These are phyloP conservation scores for Aphaenogaster floridana DNA, from an alignment of 1,140 invertebrate species.

Conservation along the genomic window DNA sequence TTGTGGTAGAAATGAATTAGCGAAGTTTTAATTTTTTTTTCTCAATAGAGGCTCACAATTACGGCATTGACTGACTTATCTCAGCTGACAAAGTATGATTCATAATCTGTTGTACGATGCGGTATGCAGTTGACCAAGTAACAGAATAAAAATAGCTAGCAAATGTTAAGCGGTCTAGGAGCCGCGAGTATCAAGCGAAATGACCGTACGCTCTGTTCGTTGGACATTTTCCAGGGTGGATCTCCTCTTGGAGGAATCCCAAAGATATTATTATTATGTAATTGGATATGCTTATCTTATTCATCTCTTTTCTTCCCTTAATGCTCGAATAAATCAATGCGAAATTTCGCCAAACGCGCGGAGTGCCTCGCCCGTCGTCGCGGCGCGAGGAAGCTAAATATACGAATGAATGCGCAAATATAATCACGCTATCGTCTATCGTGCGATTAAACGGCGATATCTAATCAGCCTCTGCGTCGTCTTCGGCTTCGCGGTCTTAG, in stretches of 20 bases:
- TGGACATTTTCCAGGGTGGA: slow-evolving; percentile 19
- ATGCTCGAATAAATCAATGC: slow-evolving; percentile 2
- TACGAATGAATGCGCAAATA: slow-evolving; percentile 54
- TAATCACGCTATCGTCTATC: slow-evolving; percentile 44
- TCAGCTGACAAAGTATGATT: not conserved
- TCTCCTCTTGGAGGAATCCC: slow-evolving; percentile 3
- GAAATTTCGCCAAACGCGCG: slow-evolving; percentile 1
- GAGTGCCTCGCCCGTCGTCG: not conserved
- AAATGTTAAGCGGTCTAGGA: slow-evolving; percentile 5
- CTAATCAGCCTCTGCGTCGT: slow-evolving; percentile 58
- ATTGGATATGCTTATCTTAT: not conserved
- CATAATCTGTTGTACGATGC: not conserved
- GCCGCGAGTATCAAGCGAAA: not conserved
- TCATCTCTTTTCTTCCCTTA: not conserved
- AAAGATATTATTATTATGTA: slow-evolving; percentile 46
- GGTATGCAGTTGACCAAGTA: not conserved
- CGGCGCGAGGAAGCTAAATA: not conserved
- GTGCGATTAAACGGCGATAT: slow-evolving; percentile 67
- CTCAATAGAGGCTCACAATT: not conserved
- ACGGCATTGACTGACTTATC: not conserved
- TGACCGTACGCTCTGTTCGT: not conserved
- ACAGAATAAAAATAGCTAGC: slow-evolving; percentile 8
- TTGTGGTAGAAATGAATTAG: too few species aligned
- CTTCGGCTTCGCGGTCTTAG: slow-evolving; percentile 19
- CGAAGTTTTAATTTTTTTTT: not conserved